phyloP scores from a whole-genome alignment of 2,113 vertebrate genomes.

The Phoxinus phoxinus region DNA sequence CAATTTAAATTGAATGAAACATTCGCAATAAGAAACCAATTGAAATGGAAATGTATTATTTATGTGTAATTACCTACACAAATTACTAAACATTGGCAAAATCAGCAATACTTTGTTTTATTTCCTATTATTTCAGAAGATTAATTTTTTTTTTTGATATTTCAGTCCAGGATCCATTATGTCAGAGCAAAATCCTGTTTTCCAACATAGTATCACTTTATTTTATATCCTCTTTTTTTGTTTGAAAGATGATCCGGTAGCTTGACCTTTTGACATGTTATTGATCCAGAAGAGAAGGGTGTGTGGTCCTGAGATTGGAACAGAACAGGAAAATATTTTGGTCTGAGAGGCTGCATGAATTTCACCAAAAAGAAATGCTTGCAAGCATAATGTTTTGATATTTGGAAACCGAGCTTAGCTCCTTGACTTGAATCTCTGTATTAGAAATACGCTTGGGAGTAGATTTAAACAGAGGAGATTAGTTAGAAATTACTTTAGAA shows the following conservation, averaged over 20 bases:
- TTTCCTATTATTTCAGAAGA: not conserved
- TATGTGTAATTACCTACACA: not conserved
- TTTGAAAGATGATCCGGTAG: conserved; percentile 32
- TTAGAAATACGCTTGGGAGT: not conserved
- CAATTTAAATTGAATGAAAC: too few species aligned
- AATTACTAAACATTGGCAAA: not conserved
- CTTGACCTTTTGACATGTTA: conserved; percentile 21
- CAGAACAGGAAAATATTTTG: not conserved
- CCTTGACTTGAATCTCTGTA: not conserved
- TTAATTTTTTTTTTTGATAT: too few species aligned
- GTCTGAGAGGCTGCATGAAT: not conserved
- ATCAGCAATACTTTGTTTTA: not conserved
- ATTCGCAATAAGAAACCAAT: not conserved
- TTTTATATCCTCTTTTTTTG: not conserved
- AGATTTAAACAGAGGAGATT: not conserved
- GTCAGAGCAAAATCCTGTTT: not conserved
- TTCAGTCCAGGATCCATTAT: not conserved
- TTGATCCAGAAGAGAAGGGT: not conserved
- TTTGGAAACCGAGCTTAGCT: not conserved
- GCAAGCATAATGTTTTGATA: not conserved
- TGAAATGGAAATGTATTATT: conserved; percentile 4
- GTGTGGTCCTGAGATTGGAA: conserved; percentile 12
- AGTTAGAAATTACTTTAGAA: not conserved
- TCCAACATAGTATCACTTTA: not conserved
- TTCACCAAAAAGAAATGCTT: not conserved